Base-by-base conservation (phyloP, 2,113 vertebrate genomes). In the human region DNA sequence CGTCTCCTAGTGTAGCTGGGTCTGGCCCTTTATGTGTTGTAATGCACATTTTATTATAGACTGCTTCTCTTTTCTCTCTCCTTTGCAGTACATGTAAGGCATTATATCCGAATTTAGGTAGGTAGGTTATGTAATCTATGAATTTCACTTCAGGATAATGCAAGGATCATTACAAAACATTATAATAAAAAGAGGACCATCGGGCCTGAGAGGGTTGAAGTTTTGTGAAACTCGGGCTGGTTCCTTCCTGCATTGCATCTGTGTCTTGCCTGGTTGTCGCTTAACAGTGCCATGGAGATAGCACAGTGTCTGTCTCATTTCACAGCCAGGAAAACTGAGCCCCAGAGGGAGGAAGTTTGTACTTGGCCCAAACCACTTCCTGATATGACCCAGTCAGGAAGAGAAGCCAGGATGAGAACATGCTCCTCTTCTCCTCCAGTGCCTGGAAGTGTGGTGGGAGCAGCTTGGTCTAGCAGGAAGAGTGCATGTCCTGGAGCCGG, bases 11-110 rank as follows among this genome's bases (percentile, higher is more conserved):
- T 0, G 40, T 6, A 17, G 59, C 5, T 6, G 11, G 38, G 5
- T 48, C 81, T 64, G 94, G 32, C 20, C 20, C 11, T 9, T 52
- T 12, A 9, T n/a, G 0, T 10, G 6, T 8, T 5, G 3, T 4
- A 0, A 2, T 25, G 35, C 7, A 25, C 2, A 0, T 45, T 45
- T 55, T 4, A 14, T 0, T 11, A 30, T 7, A 20, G 23, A 16
- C 40, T 3, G 2, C 25, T 48, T 38, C 48, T 75, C 52, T 55
- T 22, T 64, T 32, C 3, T 32, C 30, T 81, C 75, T 68, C 38
- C 66, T 76, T 32, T 7, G 1, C 2, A n/a, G 66, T 40, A 43
- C 30, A 14, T 38, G 1, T 64, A 32, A 48, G 35, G 57, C 27
- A 6, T 55, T 43, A 3, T 12, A 38, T 80, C 61, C 38, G 78